Evolutionary conservation across 2,888 invertebrate species (phyloP), one percentile per base, ranked within the genome.

Genomic region (Ophraella communa): DNA sequence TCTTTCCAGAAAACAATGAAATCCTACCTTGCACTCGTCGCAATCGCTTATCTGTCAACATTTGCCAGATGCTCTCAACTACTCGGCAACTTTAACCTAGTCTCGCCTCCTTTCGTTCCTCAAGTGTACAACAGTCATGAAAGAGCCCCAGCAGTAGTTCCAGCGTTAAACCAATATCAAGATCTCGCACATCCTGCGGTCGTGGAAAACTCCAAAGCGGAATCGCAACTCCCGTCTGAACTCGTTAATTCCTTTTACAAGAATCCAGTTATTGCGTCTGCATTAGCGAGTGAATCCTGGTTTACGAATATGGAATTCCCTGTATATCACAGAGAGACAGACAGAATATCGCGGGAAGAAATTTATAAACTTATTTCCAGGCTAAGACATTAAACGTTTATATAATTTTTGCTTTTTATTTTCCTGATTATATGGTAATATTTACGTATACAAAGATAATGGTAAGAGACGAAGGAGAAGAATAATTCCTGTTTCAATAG

Each of bases 211-310:
- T 87, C 92, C 1, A 87, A 87, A 0, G 87, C 87, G 74, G 93
- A 94, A 76, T 85, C 91, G 0, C 85, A 88, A 52, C 82, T 93
- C n/a, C 92, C 93, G 0, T 82, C 87, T 0, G 88, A 91, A 65
- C 81, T 91, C 24, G 82, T 86, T 54, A 91, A 91, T 77, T 86
- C 86, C 49, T 93, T 93, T 80, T 94, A 92, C 79, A 91, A 90
- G 74, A 89, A 93, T 81, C 93, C 93, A 0, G 80, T 84, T 1
- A 87, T 92, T 10, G 93, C 91, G 4, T 88, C 87, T 4, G 89
- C 87, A 0, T 83, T 94, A 8, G 93, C 93, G 1, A 89, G 89
- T 74, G 91, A 91, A 73, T 92, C 93, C 0, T 92, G 92, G 91
- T 88, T 92, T 71, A 86, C 88, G 0, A 86, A 89, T 70, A 91